Evolutionary conservation across 1,140 invertebrate species (phyloP), one percentile per base, ranked within the genome.

Genomic region (Diorhabda carinulata): DNA sequence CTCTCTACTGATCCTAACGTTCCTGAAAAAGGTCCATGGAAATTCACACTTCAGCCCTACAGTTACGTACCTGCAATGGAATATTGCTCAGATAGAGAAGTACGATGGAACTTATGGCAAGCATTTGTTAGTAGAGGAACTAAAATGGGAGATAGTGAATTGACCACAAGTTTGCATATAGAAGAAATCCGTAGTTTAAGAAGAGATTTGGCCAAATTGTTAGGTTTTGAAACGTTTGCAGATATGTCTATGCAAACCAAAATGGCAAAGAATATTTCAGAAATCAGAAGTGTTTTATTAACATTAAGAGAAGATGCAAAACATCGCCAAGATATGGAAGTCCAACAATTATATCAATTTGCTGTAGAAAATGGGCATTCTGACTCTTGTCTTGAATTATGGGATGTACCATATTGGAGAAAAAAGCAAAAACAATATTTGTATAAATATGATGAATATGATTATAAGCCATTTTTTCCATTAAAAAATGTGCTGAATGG

Each of bases 241-340:
- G 88, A 96, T 44, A 89, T 97, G 88, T 94, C 91, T 44, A 95
- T 98, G 93, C 89, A 93, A 84, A 96, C 93, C 0, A 97, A 97
- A 86, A 97, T 98, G 93, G 94, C 94, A 3, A 91, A 89, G 45
- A 90, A 80, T 72, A 81, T 95, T n/a, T 87, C 92, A 42, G 92
- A 91, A 81, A 87, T 97, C 2, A 83, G 90, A 64, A 83, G 87
- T 60, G 87, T 92, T 70, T 83, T 97, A n/a, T 83, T 90, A 61
- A 88, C 81, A 71, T 84, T 95, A 60, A 81, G 89, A 2, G 84
- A 87, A 74, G 86, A 83, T 75, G 89, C 91, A 71, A 86, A 86
- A 68, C 88, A 90, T 3, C 85, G 87, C 7, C 93, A 95, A 79
- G 87, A 91, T 66, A 81, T 87, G 57, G 94, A 98, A 84, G 78